phyloP scores from a whole-genome alignment of 2,113 vertebrate genomes.

The Paradoxurus hermaphroditus region DNA sequence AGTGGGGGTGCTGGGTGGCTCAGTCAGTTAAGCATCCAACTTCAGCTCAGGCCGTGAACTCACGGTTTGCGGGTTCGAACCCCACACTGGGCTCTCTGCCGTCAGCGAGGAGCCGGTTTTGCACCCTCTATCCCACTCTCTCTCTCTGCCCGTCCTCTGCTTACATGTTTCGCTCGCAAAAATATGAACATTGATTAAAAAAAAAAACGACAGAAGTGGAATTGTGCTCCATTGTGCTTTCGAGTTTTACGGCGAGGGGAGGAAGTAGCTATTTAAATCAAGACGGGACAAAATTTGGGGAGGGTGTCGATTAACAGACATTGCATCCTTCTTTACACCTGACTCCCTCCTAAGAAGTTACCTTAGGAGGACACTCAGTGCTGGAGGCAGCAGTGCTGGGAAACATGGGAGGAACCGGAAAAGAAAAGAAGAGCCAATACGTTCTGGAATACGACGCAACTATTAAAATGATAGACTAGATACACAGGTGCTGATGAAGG shows the following conservation, averaged over 20 bases:
- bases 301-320: background rate
- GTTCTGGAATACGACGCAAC: background rate
- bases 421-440: background rate
- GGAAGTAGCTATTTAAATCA: background rate
- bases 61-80: too few species aligned
- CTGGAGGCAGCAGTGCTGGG: background rate
- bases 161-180: too few species aligned
- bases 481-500: rapidly evolving
- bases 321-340: background rate
- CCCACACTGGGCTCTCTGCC: too few species aligned
- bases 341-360: background rate
- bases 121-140: too few species aligned
- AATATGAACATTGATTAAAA: too few species aligned
- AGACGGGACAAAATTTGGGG: background rate
- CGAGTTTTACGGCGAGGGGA: background rate
- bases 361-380: too few species aligned
- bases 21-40: too few species aligned
- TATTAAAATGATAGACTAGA: background rate
- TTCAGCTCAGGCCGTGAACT: too few species aligned
- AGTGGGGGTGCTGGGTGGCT: background rate
- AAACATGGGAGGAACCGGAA: background rate
- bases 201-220: background rate
- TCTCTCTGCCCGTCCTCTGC: too few species aligned
- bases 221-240: background rate
- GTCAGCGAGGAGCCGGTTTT: too few species aligned